phyloP scores from a whole-genome alignment of 1,140 invertebrate genomes.

The Drosophila funebris region DNA sequence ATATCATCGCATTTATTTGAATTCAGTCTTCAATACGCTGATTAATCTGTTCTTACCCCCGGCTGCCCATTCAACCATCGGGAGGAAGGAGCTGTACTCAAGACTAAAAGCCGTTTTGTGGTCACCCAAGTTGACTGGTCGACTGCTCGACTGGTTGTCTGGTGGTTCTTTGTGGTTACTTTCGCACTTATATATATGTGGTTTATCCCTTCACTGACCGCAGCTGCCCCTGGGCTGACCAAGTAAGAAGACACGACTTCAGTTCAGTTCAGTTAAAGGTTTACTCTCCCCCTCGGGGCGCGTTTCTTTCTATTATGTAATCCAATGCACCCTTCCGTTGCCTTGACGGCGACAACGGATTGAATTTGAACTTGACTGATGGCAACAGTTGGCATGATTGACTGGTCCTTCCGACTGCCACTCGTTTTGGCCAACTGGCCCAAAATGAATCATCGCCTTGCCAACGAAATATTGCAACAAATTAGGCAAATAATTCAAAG shows the following conservation, averaged over 20 bases:
- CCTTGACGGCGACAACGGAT: conserved; percentile 34
- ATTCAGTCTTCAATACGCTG: conserved; percentile 38
- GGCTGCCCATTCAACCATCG: background rate
- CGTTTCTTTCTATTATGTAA: conserved; percentile 65
- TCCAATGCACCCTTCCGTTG: conserved; percentile 61
- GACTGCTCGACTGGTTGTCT: background rate
- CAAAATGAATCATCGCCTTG: conserved; percentile 64
- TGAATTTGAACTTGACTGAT: conserved; percentile 70
- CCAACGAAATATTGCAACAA: conserved; percentile 62
- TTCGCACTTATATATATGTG: conserved; percentile 27
- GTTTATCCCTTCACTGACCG: conserved; percentile 40
- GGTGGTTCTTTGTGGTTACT: background rate
- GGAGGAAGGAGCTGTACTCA: background rate
- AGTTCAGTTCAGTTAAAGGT: background rate
- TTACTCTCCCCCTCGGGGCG: conserved; percentile 31
- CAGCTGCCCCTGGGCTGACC: conserved; percentile 40
- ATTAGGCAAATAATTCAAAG: conserved; percentile 71
- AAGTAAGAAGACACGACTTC: background rate
- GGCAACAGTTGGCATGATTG: conserved; percentile 81
- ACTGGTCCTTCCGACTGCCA: conserved; percentile 32
- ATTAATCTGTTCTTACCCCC: conserved; percentile 53
- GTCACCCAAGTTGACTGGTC: conserved; percentile 40
- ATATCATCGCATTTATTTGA: conserved; percentile 24
- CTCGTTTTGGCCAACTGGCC: conserved; percentile 26
- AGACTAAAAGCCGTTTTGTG: conserved; percentile 61